A percentile compares a stretch with the other conserved stretches of the same genome.
Evolutionary conservation across 1,140 invertebrate species (phyloP).

Genomic region (Cheumatopsyche charites): DNA sequence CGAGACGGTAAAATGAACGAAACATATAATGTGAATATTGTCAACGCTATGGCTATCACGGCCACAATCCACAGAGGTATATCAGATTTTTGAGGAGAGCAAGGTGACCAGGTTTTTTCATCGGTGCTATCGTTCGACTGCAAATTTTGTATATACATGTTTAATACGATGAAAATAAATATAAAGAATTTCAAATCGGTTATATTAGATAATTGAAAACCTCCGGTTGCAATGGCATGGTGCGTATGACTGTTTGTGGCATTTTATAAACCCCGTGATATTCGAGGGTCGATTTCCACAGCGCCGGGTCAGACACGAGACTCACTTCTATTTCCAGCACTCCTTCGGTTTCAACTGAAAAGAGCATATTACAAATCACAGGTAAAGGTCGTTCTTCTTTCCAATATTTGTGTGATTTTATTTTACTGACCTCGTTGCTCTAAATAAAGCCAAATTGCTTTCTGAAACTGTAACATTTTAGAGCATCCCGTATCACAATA

Average conservation of each 20-base stretch:
- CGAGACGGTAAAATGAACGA: conserved; percentile 44
- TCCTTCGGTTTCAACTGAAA: conserved; percentile 40
- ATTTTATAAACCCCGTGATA: conserved; percentile 42
- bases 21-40: conserved; percentile 44
- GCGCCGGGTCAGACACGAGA: conserved; percentile 43
- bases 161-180: conserved; percentile 3
- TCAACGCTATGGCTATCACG: conserved; percentile 37
- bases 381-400: neutral
- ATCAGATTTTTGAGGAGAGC: conserved; percentile 37
- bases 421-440: conserved; percentile 34
- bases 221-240: conserved; percentile 45
- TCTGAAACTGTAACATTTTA: conserved; percentile 44
- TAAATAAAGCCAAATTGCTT: conserved; percentile 44
- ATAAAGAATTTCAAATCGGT: neutral
- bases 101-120: conserved; percentile 43
- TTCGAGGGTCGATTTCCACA: conserved; percentile 40
- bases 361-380: neutral
- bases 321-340: conserved; percentile 45
- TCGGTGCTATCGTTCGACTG: conserved; percentile 40
- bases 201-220: conserved; percentile 22
- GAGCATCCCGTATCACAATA: conserved; percentile 41
- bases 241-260: conserved; percentile 42
- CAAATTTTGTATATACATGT: no score
- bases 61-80: conserved; percentile 45
- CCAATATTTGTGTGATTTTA: no score